phyloP scores from a whole-genome alignment of 2,888 invertebrate genomes.

The Eupithecia insigniata region DNA sequence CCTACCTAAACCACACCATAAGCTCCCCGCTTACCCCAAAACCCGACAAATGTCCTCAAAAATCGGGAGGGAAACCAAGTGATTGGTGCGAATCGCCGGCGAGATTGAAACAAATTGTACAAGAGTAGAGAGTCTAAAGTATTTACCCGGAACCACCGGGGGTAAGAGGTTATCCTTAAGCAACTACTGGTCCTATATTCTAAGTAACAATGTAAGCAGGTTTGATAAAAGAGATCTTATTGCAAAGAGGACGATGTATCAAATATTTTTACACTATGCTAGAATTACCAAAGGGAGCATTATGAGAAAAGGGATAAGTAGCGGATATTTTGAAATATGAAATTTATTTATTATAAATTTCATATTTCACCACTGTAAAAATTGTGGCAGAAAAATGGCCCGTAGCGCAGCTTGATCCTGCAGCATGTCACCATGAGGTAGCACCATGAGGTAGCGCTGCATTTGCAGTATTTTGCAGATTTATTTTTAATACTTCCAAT shows the following conservation, averaged over 20 bases:
- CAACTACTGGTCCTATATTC: conserved; percentile 27
- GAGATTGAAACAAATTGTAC: conserved; percentile 67
- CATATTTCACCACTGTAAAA: too few relatives aligned
- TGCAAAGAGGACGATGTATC: neutral
- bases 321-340: too few relatives aligned
- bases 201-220: conserved; percentile 1
- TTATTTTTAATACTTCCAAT: too few relatives aligned
- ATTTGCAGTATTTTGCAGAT: too few relatives aligned
- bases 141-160: conserved; percentile 46
- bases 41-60: conserved; percentile 37
- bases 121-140: conserved; percentile 52
- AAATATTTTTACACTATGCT: neutral
- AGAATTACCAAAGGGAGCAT: neutral
- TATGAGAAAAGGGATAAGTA: too few relatives aligned
- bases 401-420: too few relatives aligned
- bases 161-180: conserved; percentile 26
- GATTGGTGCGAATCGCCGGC: conserved; percentile 49
- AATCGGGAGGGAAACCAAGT: conserved; percentile 41
- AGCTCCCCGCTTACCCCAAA: conserved; percentile 19
- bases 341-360: too few relatives aligned
- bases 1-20: neutral
- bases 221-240: neutral
- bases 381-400: too few relatives aligned
- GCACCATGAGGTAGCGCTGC: too few relatives aligned
- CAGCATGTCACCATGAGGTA: too few relatives aligned